phyloP scores from a whole-genome alignment of 2,888 invertebrate species.

The Meghimatium bilineatum region DNA sequence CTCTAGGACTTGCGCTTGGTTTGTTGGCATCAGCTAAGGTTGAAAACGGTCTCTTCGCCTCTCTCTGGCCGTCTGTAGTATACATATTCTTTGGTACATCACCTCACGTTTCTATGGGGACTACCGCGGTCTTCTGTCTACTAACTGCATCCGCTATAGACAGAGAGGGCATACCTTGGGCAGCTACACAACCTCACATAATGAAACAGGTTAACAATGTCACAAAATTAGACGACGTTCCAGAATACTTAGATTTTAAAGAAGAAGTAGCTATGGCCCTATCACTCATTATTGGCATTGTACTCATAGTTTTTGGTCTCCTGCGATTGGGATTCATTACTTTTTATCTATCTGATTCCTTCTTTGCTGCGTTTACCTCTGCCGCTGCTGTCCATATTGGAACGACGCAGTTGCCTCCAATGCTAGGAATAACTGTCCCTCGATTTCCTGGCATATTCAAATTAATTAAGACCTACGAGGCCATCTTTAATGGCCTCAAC shows the following conservation, averaged over 20 bases:
- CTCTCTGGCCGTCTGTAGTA: constrained; percentile 70
- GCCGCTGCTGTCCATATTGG: constrained; percentile 74
- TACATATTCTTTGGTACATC: constrained; percentile 72
- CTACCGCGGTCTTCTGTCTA: constrained; percentile 72
- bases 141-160: constrained; percentile 64
- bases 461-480: constrained; percentile 67
- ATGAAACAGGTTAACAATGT: constrained; percentile 33
- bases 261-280: constrained; percentile 68
- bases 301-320: constrained; percentile 70
- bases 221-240: constrained; percentile 57
- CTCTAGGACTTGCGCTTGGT: constrained; percentile 73
- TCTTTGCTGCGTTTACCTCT: constrained; percentile 74
- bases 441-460: constrained; percentile 69
- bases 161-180: constrained; percentile 58
- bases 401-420: constrained; percentile 71
- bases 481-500: constrained; percentile 64
- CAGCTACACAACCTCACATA: constrained; percentile 52
- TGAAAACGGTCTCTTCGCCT: constrained; percentile 71
- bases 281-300: constrained; percentile 66
- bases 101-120: constrained; percentile 71
- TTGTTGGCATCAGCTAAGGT: constrained; percentile 68
- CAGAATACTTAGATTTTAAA: constrained; percentile 68
- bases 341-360: constrained; percentile 74
- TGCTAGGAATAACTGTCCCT: constrained; percentile 68
- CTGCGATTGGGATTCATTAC: constrained; percentile 74